These are phyloP conservation scores for Ornithoptera priamus DNA, from an alignment of 2,888 invertebrate genomes.

Conservation along the genomic window DNA sequence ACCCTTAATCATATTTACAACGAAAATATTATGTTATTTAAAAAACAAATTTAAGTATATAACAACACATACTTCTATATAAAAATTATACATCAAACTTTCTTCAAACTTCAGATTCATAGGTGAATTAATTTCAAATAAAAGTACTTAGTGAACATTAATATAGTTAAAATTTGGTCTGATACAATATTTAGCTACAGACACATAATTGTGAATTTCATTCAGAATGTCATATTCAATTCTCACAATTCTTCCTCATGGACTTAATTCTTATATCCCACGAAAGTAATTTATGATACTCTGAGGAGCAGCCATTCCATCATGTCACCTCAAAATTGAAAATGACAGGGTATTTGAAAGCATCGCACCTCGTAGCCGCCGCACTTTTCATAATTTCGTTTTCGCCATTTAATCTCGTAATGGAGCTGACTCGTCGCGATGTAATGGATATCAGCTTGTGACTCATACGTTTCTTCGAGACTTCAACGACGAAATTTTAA, in stretches of 20 bases:
- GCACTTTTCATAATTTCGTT: slow-evolving; percentile 28
- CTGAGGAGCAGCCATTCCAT: background rate
- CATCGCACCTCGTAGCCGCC: slow-evolving; percentile 15
- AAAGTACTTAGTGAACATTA: no score
- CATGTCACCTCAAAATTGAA: slow-evolving; percentile 8
- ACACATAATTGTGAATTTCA: no score
- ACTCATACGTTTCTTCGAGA: slow-evolving; percentile 7
- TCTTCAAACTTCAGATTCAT: no score
- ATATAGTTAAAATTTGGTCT: no score
- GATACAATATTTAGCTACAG: no score
- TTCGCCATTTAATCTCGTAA: slow-evolving; percentile 30
- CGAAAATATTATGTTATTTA: background rate
- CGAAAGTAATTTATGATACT: background rate
- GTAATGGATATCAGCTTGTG: slow-evolving; percentile 28
- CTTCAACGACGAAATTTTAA: slow-evolving; percentile 3
- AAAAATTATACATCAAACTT: no score
- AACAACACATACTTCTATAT: no score
- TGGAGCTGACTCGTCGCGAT: slow-evolving; percentile 27
- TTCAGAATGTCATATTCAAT: no score
- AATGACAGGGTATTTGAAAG: slow-evolving; percentile 12
- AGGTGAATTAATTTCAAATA: no score
- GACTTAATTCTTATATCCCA: background rate
- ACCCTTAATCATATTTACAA: background rate
- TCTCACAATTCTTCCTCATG: no score
- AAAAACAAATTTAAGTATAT: background rate